phyloP scores from a whole-genome alignment of 1,140 invertebrate genomes.

The Bombus terrestris region DNA sequence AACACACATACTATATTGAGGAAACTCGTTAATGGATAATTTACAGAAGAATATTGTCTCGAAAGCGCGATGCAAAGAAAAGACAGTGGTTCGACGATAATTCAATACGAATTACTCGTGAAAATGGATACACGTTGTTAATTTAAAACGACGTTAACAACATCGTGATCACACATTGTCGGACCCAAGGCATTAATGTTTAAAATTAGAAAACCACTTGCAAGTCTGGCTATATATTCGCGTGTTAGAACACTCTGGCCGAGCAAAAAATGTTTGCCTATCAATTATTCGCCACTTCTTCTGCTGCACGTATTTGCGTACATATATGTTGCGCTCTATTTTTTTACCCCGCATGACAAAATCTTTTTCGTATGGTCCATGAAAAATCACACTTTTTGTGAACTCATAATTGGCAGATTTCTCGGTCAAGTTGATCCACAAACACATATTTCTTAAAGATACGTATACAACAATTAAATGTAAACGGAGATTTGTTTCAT shows the following conservation, averaged over 20 bases:
- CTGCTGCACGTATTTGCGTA: neutral
- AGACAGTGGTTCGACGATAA: neutral
- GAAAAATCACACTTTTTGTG: neutral
- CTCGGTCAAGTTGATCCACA: neutral
- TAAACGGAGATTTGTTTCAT: too few species aligned
- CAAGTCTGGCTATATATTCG: slow-evolving; percentile 24
- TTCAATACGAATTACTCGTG: neutral
- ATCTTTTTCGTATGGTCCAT: neutral
- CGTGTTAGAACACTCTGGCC: neutral
- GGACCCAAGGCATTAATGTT: slow-evolving; percentile 23
- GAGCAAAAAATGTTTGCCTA: slow-evolving; percentile 23
- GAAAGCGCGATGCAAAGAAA: too few species aligned
- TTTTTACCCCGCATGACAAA: neutral
- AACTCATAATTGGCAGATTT: neutral
- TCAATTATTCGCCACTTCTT: slow-evolving; percentile 41
- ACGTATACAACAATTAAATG: too few species aligned
- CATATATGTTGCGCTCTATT: neutral
- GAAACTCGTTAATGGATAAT: too few species aligned
- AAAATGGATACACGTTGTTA: neutral
- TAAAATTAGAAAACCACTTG: slow-evolving; percentile 59
- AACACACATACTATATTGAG: too few species aligned
- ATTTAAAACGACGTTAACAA: slow-evolving; percentile 16
- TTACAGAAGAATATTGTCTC: too few species aligned
- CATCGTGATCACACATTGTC: slow-evolving; percentile 21
- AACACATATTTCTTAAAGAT: too few species aligned